These are phyloP conservation scores for Oenanthe oenanthe DNA, from an alignment of 2,113 vertebrate species.

Conservation along the genomic window DNA sequence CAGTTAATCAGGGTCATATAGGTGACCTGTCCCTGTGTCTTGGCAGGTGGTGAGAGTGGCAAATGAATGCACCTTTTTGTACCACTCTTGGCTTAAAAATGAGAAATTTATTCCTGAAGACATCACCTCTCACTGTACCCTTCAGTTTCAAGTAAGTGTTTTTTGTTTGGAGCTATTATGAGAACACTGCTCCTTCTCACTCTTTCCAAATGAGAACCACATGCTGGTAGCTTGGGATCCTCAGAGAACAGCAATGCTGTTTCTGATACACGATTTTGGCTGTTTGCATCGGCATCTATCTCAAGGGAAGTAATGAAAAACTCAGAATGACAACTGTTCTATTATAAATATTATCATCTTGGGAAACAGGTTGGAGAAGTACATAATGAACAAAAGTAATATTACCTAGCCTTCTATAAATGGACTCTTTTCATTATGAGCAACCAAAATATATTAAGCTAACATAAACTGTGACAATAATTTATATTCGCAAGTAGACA, in stretches of 20 bases:
- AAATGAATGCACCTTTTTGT: slow-evolving; percentile 49
- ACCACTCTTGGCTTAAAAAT: background rate
- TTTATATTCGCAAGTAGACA: slow-evolving; percentile 9
- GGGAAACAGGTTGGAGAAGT: background rate
- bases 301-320: slow-evolving; percentile 11
- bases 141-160: background rate
- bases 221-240: slow-evolving; percentile 18
- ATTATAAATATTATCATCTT: background rate
- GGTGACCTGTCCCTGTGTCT: background rate
- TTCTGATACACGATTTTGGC: slow-evolving; percentile 2
- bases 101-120: background rate
- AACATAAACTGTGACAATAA: slow-evolving; percentile 1
- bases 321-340: background rate
- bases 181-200: slow-evolving; percentile 48
- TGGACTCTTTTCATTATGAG: background rate
- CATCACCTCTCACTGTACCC: background rate
- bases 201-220: slow-evolving; percentile 47
- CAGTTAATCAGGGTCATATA: background rate
- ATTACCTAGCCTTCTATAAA: background rate
- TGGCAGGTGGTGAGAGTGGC: background rate
- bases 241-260: background rate
- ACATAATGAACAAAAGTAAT: background rate
- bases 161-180: background rate
- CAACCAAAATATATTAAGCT: background rate
- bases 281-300: background rate